Evolutionary conservation across 2,113 vertebrate genomes (phyloP).

Genomic region (Heloderma charlesbogerti): DNA sequence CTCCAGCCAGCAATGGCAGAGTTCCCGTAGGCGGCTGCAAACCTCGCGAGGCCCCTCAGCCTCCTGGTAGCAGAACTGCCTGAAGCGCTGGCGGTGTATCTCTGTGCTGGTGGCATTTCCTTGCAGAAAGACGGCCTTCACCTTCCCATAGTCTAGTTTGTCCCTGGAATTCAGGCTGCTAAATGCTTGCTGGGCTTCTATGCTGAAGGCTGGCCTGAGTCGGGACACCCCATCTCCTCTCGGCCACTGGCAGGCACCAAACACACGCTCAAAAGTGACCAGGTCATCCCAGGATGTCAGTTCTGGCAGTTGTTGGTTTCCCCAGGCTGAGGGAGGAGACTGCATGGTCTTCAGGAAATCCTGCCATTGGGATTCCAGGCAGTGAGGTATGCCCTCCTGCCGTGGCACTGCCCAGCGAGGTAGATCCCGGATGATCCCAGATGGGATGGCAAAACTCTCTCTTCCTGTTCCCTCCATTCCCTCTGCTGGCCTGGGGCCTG

Average conservation of each 20-base stretch:
- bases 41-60: slow-evolving; percentile 14
- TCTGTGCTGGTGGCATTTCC: slow-evolving; percentile 7
- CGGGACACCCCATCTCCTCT: background rate
- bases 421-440: background rate
- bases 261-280: slow-evolving; percentile 16
- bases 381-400: background rate
- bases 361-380: slow-evolving; percentile 17
- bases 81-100: slow-evolving; percentile 30
- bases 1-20: slow-evolving; percentile 41
- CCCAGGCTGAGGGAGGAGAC: background rate
- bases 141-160: slow-evolving; percentile 14
- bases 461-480: background rate
- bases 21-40: slow-evolving; percentile 19
- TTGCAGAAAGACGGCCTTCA: slow-evolving; percentile 17
- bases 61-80: slow-evolving; percentile 34
- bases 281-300: slow-evolving; percentile 29
- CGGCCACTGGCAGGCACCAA: slow-evolving; percentile 22
- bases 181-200: background rate
- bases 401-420: background rate
- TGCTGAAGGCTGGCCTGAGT: slow-evolving; percentile 2
- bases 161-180: background rate
- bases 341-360: slow-evolving; percentile 23
- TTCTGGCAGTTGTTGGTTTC: slow-evolving; percentile 4
- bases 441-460: slow-evolving; percentile 7
- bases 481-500: background rate